Percentiles rank a stretch among this genome's conserved stretches.
Conservation (phyloP, 2,797 vertebrate species). For the Artibeus jamaicensis region DNA sequence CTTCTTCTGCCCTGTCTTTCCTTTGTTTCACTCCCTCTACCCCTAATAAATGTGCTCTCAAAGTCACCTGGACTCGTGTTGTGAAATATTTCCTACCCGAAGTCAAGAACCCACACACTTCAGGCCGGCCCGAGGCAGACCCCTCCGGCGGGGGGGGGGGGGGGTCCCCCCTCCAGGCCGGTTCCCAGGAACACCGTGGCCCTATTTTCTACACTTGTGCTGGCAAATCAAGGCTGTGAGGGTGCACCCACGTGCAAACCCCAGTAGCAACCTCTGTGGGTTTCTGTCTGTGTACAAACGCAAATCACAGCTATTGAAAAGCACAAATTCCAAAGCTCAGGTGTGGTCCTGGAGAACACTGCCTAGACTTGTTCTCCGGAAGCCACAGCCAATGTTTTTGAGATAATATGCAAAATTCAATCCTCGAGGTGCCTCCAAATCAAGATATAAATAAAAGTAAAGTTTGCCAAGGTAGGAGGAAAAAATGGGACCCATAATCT, state of each 20-base stretch:
- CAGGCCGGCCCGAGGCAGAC: not conserved
- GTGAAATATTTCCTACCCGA: not conserved
- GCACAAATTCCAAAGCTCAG: not conserved
- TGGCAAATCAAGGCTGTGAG: not conserved
- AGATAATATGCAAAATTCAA: conserved; percentile 19
- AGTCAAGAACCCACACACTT: not conserved
- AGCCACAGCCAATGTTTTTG: not conserved
- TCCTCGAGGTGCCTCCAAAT: not conserved
- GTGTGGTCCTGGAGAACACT: not conserved
- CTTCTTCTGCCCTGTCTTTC: not conserved
- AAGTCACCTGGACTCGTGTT: not conserved
- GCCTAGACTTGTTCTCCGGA: not conserved
- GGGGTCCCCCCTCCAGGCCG: too few relatives aligned
- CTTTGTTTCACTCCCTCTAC: not conserved
- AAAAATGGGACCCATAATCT: not conserved
- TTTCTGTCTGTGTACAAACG: not conserved
- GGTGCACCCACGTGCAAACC: not conserved
- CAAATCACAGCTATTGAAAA: not conserved
- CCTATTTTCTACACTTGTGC: not conserved
- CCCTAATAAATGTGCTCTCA: not conserved
- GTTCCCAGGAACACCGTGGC: not conserved
- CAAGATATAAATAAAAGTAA: conserved; percentile 27
- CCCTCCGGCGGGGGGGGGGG: too few relatives aligned
- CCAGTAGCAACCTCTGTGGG: not conserved
- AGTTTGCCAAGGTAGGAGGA: not conserved